Evolutionary conservation across 2,113 vertebrate species (phyloP).

Genomic region (Neotoma lepida): DNA sequence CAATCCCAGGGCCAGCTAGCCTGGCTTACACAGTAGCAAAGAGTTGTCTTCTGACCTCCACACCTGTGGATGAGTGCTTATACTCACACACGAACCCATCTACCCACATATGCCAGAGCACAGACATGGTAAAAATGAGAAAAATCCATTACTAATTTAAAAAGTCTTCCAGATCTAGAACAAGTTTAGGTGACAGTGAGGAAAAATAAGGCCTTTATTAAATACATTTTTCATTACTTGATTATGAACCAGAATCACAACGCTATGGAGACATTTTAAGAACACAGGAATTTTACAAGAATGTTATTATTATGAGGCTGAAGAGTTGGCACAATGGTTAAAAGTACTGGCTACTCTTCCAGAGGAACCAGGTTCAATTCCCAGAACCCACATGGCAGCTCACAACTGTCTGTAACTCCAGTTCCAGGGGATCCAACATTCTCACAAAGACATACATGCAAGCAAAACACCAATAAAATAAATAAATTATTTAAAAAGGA

Average conservation of each 20-base stretch:
- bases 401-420: no score
- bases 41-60: background rate
- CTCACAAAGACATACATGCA: no score
- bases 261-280: background rate
- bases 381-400: no score
- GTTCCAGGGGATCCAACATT: no score
- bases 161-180: constrained; percentile 24
- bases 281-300: background rate
- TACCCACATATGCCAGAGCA: background rate
- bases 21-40: background rate
- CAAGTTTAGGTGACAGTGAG: constrained; percentile 41
- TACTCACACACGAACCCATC: background rate
- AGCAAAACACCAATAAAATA: no score
- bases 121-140: background rate
- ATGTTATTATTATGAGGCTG: no score
- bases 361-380: no score
- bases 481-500: background rate
- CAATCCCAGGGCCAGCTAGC: background rate
- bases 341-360: no score
- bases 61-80: background rate
- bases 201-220: constrained; percentile 1
- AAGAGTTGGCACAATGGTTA: no score
- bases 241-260: background rate
- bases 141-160: background rate
- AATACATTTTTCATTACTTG: constrained; percentile 26